Conservation (phyloP, 2,113 vertebrate species). For the Hippolais icterina region DNA sequence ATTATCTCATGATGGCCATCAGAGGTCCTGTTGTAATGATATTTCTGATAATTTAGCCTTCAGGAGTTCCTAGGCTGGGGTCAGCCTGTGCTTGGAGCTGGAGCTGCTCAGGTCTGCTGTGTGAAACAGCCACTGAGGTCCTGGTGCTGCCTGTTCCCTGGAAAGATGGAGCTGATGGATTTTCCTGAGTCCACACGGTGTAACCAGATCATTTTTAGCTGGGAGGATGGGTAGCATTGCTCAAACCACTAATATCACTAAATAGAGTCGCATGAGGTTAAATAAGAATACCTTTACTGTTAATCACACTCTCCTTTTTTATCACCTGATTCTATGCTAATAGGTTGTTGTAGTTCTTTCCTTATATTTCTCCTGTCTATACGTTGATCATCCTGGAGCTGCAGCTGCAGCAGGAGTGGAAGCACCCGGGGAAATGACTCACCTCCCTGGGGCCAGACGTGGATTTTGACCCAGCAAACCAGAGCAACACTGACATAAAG, state of each 20-base stretch:
- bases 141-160: background rate
- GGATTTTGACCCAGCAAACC: constrained; percentile 12
- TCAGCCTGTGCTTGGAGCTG: background rate
- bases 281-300: background rate
- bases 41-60: background rate
- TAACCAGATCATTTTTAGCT: background rate
- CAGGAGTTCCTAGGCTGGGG: background rate
- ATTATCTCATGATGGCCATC: background rate
- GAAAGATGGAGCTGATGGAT: background rate
- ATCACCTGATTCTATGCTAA: background rate
- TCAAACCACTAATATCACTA: background rate
- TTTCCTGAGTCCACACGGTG: background rate
- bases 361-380: background rate
- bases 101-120: background rate
- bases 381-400: background rate
- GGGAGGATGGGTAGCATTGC: background rate
- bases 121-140: background rate
- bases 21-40: background rate
- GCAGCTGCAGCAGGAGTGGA: constrained; percentile 46
- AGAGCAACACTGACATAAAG: constrained; percentile 1
- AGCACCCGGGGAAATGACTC: background rate
- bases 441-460: background rate
- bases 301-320: background rate
- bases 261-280: background rate
- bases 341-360: background rate